Base-by-base conservation (phyloP, 1,140 invertebrate species). In the Andrena cerasifolii region DNA sequence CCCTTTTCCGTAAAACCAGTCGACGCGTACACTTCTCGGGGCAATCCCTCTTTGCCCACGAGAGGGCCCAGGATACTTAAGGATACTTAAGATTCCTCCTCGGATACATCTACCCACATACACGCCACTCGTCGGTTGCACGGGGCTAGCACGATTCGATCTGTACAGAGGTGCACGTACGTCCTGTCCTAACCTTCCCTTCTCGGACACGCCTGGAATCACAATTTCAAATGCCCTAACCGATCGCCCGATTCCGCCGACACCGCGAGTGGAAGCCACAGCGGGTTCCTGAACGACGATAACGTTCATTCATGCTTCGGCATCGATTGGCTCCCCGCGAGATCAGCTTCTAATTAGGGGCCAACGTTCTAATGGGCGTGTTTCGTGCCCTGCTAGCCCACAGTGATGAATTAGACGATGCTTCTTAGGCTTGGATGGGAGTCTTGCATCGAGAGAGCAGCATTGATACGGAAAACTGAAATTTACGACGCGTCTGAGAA, bases 151-250 rank as follows among this genome's bases (percentile, higher is more conserved):
- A 31, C 40, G 72, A 76, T 82, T 83, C 78, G 80, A 80, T 81
- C 82, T 79, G 78, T 73, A 77, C 58, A 61, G 47, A 79, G 77
- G 56, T 67, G 71, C 86, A 82, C 84, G 80, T 83, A 70, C 40
- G 51, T 47, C 31, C 45, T 61, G 47, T 31, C 53, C 78, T 61
- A 85, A 85, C 83, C 85, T 87, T 83, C 78, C 75, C 70, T 83
- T 65, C 77, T 56, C 45, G 78, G 83, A 89, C 88, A 86, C 87
- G 89, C 88, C 84, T 90, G 85, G 87, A 89, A 89, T 90, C 74
- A 85, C 87, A 90, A 90, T 89, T 86, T 87, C 80, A 85, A 86
- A 80, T 75, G 63, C 54, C 71, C 73, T 51, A 67, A 79, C 82
- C 51, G 75, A 77, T 85, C 66, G 47, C 21, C 24, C 53, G 43